Conservation (phyloP, 1,140 invertebrate species). For the Aleiodes sp. region DNA sequence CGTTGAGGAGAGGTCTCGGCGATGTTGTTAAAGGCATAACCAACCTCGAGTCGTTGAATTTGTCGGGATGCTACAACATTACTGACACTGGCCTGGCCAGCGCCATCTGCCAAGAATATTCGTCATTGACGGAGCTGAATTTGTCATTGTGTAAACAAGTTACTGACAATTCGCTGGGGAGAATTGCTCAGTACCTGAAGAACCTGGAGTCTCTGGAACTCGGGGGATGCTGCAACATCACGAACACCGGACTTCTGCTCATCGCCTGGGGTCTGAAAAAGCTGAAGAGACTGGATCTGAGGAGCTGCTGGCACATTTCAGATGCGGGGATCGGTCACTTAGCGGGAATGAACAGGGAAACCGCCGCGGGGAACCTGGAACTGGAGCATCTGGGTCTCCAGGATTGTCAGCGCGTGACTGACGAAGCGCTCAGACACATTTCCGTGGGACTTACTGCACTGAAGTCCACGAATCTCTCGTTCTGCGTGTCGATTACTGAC, state of each 20-base stretch:
- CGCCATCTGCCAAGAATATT: conserved; percentile 79
- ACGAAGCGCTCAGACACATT: conserved; percentile 87
- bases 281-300: conserved; percentile 83
- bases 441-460: conserved; percentile 82
- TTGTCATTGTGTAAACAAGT: conserved; percentile 95
- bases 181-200: conserved; percentile 86
- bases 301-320: conserved; percentile 92
- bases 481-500: conserved; percentile 93
- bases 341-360: conserved; percentile 76
- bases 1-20: conserved; percentile 81
- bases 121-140: conserved; percentile 81
- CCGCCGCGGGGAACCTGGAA: conserved; percentile 74
- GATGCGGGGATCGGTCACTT: conserved; percentile 89
- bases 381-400: conserved; percentile 89
- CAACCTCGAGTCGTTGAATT: conserved; percentile 85
- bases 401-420: conserved; percentile 92
- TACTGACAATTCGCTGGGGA: conserved; percentile 83
- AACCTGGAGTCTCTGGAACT: conserved; percentile 89
- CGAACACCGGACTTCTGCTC: conserved; percentile 84
- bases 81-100: conserved; percentile 83
- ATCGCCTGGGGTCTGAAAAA: conserved; percentile 88
- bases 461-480: conserved; percentile 89
- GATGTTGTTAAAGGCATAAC: conserved; percentile 89
- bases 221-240: conserved; percentile 90
- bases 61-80: conserved; percentile 93